Evolutionary conservation across 2,113 vertebrate species (phyloP).

Genomic region (Rana temporaria): DNA sequence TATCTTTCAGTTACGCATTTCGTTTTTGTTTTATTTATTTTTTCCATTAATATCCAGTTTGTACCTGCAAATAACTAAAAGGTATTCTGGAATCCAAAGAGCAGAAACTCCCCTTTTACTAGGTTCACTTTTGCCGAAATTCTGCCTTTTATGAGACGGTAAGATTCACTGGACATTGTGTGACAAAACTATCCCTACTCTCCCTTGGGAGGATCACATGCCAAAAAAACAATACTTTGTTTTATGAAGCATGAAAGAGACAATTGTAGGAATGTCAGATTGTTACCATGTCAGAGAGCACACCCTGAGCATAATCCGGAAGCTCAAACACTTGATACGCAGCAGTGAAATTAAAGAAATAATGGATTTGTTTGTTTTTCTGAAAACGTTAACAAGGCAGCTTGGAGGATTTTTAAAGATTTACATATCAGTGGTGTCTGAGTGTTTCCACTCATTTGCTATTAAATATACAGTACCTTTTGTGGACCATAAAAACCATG

Average conservation of each 20-base stretch:
- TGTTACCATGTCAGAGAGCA: not conserved
- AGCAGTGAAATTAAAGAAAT: not conserved
- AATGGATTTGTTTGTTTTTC: not conserved
- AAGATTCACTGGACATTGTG: no score
- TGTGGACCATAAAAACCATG: no score
- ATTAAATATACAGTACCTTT: no score
- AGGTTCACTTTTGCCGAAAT: no score
- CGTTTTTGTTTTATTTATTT: no score
- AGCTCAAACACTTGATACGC: not conserved
- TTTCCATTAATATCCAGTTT: no score
- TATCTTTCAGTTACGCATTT: no score
- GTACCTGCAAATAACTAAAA: no score
- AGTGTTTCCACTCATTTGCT: no score
- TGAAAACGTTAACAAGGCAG: not conserved
- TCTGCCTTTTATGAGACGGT: no score
- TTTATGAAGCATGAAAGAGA: not conserved
- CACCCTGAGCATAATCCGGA: slow-evolving; percentile 9
- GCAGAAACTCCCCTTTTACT: no score
- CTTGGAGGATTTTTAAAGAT: not conserved
- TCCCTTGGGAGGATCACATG: slow-evolving; percentile 9
- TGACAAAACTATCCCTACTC: not conserved
- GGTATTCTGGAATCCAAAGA: no score
- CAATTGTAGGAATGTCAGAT: not conserved
- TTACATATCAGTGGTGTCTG: not conserved
- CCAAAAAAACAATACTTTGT: slow-evolving; percentile 10